Percentiles rank a stretch among this genome's conserved stretches.
Evolutionary conservation across 2,888 invertebrate species (phyloP).

Genomic region (Selenia dentaria): DNA sequence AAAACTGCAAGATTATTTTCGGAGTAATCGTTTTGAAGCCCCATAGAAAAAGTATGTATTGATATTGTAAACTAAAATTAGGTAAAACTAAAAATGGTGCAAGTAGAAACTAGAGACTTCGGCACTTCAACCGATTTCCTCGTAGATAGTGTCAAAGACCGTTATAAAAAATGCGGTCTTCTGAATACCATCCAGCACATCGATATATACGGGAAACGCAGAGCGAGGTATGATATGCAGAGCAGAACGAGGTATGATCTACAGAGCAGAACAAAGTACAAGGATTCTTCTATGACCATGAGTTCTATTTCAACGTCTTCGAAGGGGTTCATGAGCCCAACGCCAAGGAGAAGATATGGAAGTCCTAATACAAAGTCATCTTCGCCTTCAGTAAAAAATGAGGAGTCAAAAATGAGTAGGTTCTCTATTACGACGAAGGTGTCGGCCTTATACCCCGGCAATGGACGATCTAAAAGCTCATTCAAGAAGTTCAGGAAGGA

Average conservation of each 20-base stretch:
- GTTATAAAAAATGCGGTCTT: constrained; percentile 43
- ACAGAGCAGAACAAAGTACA: background rate
- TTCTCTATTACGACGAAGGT: constrained; percentile 46
- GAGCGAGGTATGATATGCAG: constrained; percentile 7
- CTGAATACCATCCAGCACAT: constrained; percentile 53
- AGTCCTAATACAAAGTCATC: background rate
- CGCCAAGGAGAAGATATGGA: background rate
- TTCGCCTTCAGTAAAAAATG: background rate
- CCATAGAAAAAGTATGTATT: background rate
- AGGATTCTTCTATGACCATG: background rate
- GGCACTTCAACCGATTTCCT: constrained; percentile 10
- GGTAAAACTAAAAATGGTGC: constrained; percentile 2
- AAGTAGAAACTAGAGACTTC: constrained; percentile 9
- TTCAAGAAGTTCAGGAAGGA: background rate
- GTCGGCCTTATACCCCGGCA: constrained; percentile 50
- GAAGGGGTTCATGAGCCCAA: constrained; percentile 16
- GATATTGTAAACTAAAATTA: background rate
- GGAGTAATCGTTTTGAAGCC: too few species aligned
- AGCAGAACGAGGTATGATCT: background rate
- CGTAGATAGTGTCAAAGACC: constrained; percentile 30
- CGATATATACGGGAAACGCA: constrained; percentile 49
- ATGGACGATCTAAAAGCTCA: constrained; percentile 33
- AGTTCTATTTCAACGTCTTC: constrained; percentile 38
- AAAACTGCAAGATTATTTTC: too few species aligned
- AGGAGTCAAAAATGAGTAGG: constrained; percentile 40